Conservation (phyloP, 64 coral and sea anemone species). For the Montipora cactus region DNA sequence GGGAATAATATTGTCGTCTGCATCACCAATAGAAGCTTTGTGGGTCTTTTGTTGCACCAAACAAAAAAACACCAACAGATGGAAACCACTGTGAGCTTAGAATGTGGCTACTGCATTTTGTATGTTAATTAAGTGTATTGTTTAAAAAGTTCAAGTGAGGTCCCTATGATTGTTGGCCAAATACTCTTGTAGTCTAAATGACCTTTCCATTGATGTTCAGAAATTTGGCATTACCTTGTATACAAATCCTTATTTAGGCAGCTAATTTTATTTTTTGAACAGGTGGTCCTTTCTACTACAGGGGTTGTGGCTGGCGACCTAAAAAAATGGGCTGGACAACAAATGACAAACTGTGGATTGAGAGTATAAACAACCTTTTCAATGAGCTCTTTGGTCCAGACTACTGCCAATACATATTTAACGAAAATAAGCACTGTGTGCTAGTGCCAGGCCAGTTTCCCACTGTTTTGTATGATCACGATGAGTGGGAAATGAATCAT, state of each 20-base stretch:
- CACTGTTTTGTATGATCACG: neutral
- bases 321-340: constrained; percentile 35
- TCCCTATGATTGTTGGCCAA: too few relatives aligned
- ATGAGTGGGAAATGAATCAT: neutral
- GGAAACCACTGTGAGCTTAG: neutral
- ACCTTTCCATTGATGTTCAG: too few relatives aligned
- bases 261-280: neutral
- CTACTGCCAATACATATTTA: constrained; percentile 10
- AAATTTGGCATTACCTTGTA: too few relatives aligned
- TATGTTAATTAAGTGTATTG: too few relatives aligned
- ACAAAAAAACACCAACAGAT: neutral
- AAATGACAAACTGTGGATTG: constrained; percentile 23
- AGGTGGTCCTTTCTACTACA: constrained; percentile 15
- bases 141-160: too few relatives aligned
- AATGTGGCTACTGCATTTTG: too few relatives aligned
- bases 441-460: neutral
- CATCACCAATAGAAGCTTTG: neutral
- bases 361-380: constrained; percentile 38
- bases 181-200: too few relatives aligned
- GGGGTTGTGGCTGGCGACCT: constrained; percentile 55
- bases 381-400: constrained; percentile 56
- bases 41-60: neutral
- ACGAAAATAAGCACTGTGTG: neutral
- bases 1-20: neutral
- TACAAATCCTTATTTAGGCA: too few relatives aligned